Evolutionary conservation across 2,797 vertebrate genomes (phyloP).

Genomic region (Lithobates sylvaticus): DNA sequence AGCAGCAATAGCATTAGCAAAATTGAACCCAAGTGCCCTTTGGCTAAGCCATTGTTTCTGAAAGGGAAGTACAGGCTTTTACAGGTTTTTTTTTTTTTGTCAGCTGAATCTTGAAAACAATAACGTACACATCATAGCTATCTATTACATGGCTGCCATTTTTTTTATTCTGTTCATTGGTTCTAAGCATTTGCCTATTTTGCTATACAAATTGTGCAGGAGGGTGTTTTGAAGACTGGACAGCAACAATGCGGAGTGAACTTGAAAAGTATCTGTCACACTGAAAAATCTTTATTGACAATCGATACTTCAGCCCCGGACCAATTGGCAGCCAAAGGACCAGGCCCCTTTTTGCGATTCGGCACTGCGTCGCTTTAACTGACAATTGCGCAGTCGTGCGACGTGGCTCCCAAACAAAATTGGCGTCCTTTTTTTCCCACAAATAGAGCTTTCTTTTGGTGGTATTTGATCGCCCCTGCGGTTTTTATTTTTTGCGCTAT

Average conservation of each 20-base stretch:
- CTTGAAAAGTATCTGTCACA: neutral
- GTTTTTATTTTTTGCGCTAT: no score
- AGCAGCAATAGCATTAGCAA: neutral
- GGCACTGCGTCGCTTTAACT: no score
- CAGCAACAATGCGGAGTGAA: neutral
- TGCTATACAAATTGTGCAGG: neutral
- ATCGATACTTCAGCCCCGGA: no score
- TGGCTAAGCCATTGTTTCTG: neutral
- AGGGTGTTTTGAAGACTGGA: neutral
- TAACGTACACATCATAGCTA: neutral
- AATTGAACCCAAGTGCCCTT: neutral
- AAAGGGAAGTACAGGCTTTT: neutral
- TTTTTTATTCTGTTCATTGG: neutral
- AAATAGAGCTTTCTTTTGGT: no score
- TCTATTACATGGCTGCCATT: neutral
- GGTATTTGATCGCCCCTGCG: no score
- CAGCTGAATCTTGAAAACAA: neutral
- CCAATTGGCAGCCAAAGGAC: no score
- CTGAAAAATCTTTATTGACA: neutral
- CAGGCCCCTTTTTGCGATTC: no score
- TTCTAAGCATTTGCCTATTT: neutral
- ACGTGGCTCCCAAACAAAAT: no score
- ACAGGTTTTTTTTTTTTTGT: neutral
- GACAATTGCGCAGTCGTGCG: no score
- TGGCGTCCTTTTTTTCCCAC: no score